Evolutionary conservation across 2,113 vertebrate species (phyloP), one percentile per base, ranked within the genome.

Genomic region (Callospermophilus lateralis): DNA sequence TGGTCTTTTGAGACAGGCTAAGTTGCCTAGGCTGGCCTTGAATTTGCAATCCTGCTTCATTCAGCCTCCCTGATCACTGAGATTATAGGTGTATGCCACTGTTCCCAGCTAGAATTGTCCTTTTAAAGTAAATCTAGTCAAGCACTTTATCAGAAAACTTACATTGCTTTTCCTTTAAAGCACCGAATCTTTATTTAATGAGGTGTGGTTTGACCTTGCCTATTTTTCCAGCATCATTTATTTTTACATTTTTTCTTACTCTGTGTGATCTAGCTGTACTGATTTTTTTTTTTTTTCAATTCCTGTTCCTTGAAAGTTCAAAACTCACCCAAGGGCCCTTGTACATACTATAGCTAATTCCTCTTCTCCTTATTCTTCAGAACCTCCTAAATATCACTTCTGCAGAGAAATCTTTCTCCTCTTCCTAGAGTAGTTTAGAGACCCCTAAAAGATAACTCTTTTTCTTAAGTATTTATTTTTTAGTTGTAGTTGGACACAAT

Each of bases 51-150:
- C 58, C 58, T 61, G 7, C 58, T 51, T 51, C 48, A 51, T 26
- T 61, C 58, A 61, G 58, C 8, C 22, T 61, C 22, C 58, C 22
- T 61, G 20, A 22, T 61, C 58, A 61, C 58, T 61, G 58, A 22
- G 22, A 22, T 24, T 61, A 61, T 26, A 61, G 58, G 58, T 9
- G 8, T 61, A 8, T 61, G 58, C 22, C 58, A 61, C 58, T 61
- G 58, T 61, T 61, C 58, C 58, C 58, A 61, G 58, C 22, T 67
- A 87, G 55, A 87, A 67, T 94, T 96, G 20, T 76, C 86, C 78
- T 79, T 81, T 28, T 83, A 70, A 86, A 45, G 63, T 61, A 61
- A 61, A 61, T 61, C 22, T 24, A 61, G 26, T 61, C 58, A 61
- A 19, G 15, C 17, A 55, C 17, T 55, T 55, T 55, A 55, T 55